phyloP scores from a whole-genome alignment of 1,140 invertebrate genomes.

The Bombus affinis region DNA sequence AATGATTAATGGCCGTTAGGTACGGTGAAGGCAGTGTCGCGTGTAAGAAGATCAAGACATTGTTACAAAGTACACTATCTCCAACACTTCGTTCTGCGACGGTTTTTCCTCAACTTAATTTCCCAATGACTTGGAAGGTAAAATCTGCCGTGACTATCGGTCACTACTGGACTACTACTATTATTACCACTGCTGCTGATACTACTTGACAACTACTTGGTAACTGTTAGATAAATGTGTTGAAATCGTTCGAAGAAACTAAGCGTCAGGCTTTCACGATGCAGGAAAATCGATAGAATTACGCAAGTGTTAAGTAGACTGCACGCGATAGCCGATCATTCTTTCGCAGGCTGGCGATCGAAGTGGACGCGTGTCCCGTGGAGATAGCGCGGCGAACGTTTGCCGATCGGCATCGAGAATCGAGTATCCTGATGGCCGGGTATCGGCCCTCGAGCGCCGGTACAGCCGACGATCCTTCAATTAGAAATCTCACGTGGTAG shows the following conservation, averaged over 20 bases:
- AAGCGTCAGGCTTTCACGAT: neutral
- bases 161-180: too few species aligned
- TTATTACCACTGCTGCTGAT: too few species aligned
- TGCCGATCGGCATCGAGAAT: conserved; percentile 49
- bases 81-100: neutral
- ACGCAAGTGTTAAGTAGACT: neutral
- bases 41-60: neutral
- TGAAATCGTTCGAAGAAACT: neutral
- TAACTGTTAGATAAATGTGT: neutral
- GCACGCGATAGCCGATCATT: neutral
- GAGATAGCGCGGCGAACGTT: conserved; percentile 32
- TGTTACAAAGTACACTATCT: neutral
- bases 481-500: conserved; percentile 64
- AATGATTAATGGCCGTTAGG: conserved; percentile 14
- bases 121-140: neutral
- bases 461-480: conserved; percentile 63
- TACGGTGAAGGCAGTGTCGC: neutral
- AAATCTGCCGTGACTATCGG: too few species aligned
- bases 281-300: conserved; percentile 14
- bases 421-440: conserved; percentile 43
- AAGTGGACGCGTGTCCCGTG: neutral
- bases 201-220: too few species aligned
- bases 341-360: neutral
- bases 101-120: neutral
- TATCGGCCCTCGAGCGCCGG: conserved; percentile 54